Conservation (phyloP, 2,888 invertebrate genomes). For the Epiblema foenella region DNA sequence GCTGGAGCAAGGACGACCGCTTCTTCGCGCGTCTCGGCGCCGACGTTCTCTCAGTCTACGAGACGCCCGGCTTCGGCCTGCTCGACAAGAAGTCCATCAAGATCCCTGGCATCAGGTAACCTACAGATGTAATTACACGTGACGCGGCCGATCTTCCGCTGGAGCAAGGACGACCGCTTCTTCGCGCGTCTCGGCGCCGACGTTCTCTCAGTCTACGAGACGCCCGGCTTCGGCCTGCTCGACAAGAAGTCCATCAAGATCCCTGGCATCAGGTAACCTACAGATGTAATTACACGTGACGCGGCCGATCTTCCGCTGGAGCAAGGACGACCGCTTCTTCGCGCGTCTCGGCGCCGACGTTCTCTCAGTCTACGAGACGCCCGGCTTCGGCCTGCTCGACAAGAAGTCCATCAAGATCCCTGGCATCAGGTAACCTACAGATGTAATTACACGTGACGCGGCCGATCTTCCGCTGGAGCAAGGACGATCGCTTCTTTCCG, state of each 20-base stretch:
- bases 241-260: conserved; percentile 98
- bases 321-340: conserved; percentile 97
- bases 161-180: conserved; percentile 98
- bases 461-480: conserved; percentile 99
- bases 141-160: conserved; percentile 97
- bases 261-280: conserved; percentile 88
- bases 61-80: conserved; percentile 97
- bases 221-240: conserved; percentile 96
- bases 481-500: conserved; percentile 97
- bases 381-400: conserved; percentile 96
- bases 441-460: conserved; percentile 93
- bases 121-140: too few relatives aligned
- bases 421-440: conserved; percentile 88
- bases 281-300: too few relatives aligned
- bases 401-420: conserved; percentile 97
- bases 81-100: conserved; percentile 98
- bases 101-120: conserved; percentile 90
- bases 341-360: conserved; percentile 93
- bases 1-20: conserved; percentile 98
- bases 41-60: conserved; percentile 96
- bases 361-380: conserved; percentile 98
- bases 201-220: conserved; percentile 96
- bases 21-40: conserved; percentile 96
- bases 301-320: conserved; percentile 99
- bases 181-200: conserved; percentile 95